Conservation (phyloP, 1,140 invertebrate species). For the Hycleus phaleratus region DNA sequence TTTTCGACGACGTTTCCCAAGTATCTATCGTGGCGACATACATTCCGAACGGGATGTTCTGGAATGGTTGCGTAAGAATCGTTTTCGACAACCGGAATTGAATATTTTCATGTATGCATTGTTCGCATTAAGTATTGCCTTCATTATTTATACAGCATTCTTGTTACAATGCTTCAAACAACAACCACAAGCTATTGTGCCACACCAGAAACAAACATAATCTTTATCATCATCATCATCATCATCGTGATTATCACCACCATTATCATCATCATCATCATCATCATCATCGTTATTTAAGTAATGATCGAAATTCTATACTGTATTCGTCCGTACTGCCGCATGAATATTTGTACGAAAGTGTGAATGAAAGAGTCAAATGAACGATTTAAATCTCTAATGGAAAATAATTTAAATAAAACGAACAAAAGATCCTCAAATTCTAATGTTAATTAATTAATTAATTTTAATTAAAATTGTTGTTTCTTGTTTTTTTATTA, state of each 20-base stretch:
- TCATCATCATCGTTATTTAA: no score
- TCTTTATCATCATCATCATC: not conserved
- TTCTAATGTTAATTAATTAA: no score
- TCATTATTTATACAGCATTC: constrained; percentile 85
- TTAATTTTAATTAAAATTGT: no score
- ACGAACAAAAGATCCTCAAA: no score
- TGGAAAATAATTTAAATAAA: no score
- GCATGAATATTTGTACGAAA: not conserved
- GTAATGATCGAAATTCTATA: no score
- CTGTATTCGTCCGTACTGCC: not conserved
- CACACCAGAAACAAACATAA: constrained; percentile 59
- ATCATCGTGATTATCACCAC: no score
- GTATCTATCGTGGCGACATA: constrained; percentile 86
- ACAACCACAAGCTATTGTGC: constrained; percentile 41
- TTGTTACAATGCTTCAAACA: constrained; percentile 81
- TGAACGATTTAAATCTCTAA: no score
- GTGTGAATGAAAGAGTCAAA: no score
- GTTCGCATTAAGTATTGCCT: constrained; percentile 74
- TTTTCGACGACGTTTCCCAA: constrained; percentile 88
- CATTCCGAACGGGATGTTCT: constrained; percentile 80
- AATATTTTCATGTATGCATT: constrained; percentile 93
- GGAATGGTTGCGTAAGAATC: constrained; percentile 88
- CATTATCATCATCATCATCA: no score
- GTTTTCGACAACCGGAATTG: constrained; percentile 85
- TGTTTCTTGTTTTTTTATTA: constrained; percentile 2